Conservation (phyloP, 1,140 invertebrate genomes). For the Drosophila eugracilis region DNA sequence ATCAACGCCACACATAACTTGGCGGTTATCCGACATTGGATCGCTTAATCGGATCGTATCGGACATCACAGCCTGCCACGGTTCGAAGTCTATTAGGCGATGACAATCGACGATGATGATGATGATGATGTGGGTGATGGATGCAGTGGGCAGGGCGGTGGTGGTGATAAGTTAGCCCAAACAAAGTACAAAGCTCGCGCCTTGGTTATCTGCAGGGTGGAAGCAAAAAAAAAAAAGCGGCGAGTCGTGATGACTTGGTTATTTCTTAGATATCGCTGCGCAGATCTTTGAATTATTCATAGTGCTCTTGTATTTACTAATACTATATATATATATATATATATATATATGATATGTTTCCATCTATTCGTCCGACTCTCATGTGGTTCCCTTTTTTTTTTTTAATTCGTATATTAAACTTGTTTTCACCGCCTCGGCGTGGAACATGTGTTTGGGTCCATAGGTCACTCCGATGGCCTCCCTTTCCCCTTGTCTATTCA, state of each 20-base stretch:
- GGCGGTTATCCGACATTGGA: neutral
- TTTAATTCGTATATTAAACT: conserved; percentile 35
- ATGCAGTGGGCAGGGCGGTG: neutral
- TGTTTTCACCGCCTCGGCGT: conserved; percentile 27
- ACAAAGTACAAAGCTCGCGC: conserved; percentile 67
- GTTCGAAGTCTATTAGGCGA: conserved; percentile 8
- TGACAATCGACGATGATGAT: neutral
- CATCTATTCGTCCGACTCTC: neutral
- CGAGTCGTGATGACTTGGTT: conserved; percentile 69
- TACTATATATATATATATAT: conserved; percentile 12
- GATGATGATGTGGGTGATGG: conserved; percentile 3
- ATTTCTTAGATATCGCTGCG: conserved; percentile 19
- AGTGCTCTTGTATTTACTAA: conserved; percentile 17
- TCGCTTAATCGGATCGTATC: neutral
- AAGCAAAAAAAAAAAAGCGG: conserved; percentile 23
- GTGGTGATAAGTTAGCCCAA: conserved; percentile 13
- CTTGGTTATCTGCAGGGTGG: conserved; percentile 15
- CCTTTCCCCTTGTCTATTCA: no score
- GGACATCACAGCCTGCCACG: no score
- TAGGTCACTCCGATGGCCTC: conserved; percentile 56
- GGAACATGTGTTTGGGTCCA: conserved; percentile 76
- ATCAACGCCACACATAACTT: neutral
- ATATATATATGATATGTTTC: conserved; percentile 1
- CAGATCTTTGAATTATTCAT: conserved; percentile 22
- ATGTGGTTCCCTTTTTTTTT: conserved; percentile 8